Evolutionary conservation across 1,140 invertebrate species (phyloP).

Genomic region (Matsumurasca onukii): DNA sequence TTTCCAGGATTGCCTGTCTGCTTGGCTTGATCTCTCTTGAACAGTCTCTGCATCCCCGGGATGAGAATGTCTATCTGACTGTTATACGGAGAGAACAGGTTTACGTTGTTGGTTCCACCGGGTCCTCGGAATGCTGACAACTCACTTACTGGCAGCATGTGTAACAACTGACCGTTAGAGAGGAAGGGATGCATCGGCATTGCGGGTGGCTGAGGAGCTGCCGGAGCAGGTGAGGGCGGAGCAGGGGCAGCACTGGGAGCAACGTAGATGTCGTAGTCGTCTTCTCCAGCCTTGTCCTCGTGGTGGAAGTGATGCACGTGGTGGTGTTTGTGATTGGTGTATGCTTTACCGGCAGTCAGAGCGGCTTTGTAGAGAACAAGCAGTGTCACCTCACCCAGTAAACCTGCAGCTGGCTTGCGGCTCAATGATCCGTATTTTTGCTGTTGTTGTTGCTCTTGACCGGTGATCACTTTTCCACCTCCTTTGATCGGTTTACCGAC

Average conservation of each 20-base stretch:
- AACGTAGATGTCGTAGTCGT: slow-evolving; percentile 46
- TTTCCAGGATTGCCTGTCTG: slow-evolving; percentile 44
- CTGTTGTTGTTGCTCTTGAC: slow-evolving; percentile 65
- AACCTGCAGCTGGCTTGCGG: slow-evolving; percentile 50
- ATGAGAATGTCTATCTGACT: background rate
- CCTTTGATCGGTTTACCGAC: slow-evolving; percentile 75
- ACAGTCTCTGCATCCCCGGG: slow-evolving; percentile 27
- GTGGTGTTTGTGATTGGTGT: slow-evolving; percentile 80
- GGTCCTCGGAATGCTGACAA: slow-evolving; percentile 36
- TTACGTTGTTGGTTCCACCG: background rate
- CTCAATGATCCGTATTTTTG: slow-evolving; percentile 53
- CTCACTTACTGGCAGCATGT: slow-evolving; percentile 38
- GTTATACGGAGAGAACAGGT: background rate
- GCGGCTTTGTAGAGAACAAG: slow-evolving; percentile 75
- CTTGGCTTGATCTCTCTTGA: slow-evolving; percentile 54
- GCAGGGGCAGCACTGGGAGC: slow-evolving; percentile 16
- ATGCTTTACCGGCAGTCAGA: slow-evolving; percentile 76
- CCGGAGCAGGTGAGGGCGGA: background rate
- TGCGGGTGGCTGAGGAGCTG: background rate
- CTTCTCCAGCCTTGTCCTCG: slow-evolving; percentile 56
- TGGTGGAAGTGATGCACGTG: slow-evolving; percentile 76
- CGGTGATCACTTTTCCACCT: slow-evolving; percentile 69
- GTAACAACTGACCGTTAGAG: slow-evolving; percentile 37
- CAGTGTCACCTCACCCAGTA: slow-evolving; percentile 76
- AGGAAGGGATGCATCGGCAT: slow-evolving; percentile 15